Evolutionary conservation across 2,797 vertebrate species (phyloP).

Genomic region (Synaphobranchus kaupii): DNA sequence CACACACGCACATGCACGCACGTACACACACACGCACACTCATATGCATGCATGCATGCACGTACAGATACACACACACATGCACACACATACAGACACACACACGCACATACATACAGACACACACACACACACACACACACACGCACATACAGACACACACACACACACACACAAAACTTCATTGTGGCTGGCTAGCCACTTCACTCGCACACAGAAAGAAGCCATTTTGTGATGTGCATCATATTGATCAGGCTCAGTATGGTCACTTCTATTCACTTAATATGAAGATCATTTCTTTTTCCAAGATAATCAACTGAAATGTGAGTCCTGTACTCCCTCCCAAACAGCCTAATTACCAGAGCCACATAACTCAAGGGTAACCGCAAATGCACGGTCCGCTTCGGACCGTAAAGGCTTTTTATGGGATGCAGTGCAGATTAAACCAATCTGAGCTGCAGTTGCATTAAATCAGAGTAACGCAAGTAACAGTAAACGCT

Average conservation of each 20-base stretch:
- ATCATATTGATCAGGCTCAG: neutral
- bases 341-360: constrained; percentile 18
- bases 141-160: neutral
- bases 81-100: neutral
- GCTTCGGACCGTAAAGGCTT: neutral
- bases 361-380: neutral
- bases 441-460: neutral
- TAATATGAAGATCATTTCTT: constrained; percentile 18
- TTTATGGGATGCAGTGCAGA: constrained; percentile 10
- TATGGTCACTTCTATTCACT: neutral
- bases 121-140: neutral
- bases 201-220: neutral
- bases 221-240: neutral
- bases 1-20: neutral
- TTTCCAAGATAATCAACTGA: constrained; percentile 13
- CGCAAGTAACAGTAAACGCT: neutral
- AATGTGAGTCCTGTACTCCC: neutral
- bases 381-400: neutral
- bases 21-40: too few relatives aligned
- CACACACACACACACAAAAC: neutral
- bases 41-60: neutral
- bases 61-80: too few relatives aligned
- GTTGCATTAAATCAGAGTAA: neutral
- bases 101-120: neutral
- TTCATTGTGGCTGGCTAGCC: neutral